Percentiles rank a stretch among this genome's conserved stretches.
Evolutionary conservation across 2,113 vertebrate species (phyloP).

Genomic region (Mesoclemmys tuberculata): DNA sequence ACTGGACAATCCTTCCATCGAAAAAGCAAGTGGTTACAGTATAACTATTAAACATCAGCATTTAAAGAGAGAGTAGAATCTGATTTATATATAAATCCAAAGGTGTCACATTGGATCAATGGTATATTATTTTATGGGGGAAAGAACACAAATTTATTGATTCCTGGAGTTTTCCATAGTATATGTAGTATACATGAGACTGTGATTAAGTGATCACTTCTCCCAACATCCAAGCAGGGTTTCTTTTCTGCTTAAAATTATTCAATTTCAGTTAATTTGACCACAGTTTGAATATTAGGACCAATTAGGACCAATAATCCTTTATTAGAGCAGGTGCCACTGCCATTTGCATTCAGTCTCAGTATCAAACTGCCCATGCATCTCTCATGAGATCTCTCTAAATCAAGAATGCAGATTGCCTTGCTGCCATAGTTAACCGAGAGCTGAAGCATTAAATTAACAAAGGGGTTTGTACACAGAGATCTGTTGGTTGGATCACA

Average conservation of each 20-base stretch:
- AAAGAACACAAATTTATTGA: neutral
- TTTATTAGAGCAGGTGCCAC: neutral
- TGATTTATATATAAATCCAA: neutral
- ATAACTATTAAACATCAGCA: neutral
- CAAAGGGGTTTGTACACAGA: neutral
- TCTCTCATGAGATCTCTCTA: neutral
- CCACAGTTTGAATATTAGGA: neutral
- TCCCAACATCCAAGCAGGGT: neutral
- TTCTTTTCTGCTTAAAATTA: neutral
- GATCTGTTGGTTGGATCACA: neutral
- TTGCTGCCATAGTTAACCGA: neutral
- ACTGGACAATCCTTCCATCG: neutral
- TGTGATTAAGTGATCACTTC: neutral
- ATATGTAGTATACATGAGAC: accelerated
- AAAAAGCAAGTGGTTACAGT: neutral
- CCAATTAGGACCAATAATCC: neutral
- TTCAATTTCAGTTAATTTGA: neutral
- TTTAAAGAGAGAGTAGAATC: neutral
- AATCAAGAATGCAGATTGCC: neutral
- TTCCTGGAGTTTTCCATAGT: neutral
- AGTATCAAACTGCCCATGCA: neutral
- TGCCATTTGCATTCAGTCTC: neutral
- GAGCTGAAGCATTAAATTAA: accelerated
- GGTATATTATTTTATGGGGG: neutral
- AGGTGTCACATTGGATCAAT: neutral